phyloP scores from a whole-genome alignment of 2,113 vertebrate species.

The Protomyctophum bolini region DNA sequence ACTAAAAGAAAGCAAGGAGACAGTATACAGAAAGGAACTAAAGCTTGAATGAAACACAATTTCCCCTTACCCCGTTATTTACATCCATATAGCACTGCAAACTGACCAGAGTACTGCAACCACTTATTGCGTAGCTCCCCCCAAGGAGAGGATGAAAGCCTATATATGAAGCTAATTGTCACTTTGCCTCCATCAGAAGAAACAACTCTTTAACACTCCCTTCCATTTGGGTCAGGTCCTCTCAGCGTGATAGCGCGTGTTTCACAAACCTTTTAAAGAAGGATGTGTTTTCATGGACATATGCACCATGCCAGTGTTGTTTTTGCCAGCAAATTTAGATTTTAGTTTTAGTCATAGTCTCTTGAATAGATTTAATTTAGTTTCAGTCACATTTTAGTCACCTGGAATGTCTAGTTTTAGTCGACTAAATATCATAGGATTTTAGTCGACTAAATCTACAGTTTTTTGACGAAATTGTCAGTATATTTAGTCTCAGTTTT shows the following conservation, averaged over 20 bases:
- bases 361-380: too few species aligned
- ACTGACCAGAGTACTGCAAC: neutral
- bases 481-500: too few species aligned
- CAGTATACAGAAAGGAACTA: neutral
- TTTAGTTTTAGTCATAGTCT: too few species aligned
- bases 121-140: neutral
- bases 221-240: neutral
- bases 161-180: neutral
- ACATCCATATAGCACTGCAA: neutral
- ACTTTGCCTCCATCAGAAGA: neutral
- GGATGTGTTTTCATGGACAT: neutral
- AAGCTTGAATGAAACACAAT: constrained; percentile 4
- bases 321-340: neutral
- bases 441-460: too few species aligned
- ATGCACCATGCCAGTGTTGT: neutral
- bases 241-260: neutral
- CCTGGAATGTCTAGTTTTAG: too few species aligned
- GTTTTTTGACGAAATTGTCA: neutral
- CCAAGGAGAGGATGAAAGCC: neutral
- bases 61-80: neutral
- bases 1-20: neutral
- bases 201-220: neutral
- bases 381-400: too few species aligned
- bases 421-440: too few species aligned
- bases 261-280: neutral